Percentiles rank a stretch among this genome's conserved stretches.
These are phyloP conservation scores for Phodopus roborovskii DNA, from an alignment of 2,113 vertebrate species.

Conservation along the genomic window DNA sequence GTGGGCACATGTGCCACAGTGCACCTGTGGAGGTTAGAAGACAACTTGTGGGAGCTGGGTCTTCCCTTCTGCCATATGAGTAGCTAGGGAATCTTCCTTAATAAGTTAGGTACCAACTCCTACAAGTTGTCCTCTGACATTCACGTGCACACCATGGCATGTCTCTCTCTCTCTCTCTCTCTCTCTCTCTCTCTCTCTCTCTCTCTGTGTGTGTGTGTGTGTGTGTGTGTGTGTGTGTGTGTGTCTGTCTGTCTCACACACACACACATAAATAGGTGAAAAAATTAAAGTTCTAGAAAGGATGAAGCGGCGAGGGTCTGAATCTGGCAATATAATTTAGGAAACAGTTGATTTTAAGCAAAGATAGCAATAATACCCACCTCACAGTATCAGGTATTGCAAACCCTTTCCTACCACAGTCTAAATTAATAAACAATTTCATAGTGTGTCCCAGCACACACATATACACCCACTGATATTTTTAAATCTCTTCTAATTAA, in stretches of 20 bases:
- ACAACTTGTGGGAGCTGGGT: no score
- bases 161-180: background rate
- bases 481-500: conserved; percentile 5
- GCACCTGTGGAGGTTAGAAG: no score
- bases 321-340: background rate
- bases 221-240: background rate
- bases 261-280: background rate
- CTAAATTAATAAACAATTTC: background rate
- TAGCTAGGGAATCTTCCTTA: background rate
- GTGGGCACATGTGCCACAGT: background rate
- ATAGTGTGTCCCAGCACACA: background rate
- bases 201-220: background rate
- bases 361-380: background rate
- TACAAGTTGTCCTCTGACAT: background rate
- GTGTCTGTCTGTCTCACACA: no score
- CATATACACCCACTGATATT: background rate
- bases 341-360: background rate
- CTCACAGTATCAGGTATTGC: background rate
- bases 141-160: no score
- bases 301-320: background rate
- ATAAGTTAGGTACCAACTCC: background rate
- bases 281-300: background rate
- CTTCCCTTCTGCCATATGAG: background rate
- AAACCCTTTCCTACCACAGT: background rate
- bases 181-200: background rate